Evolutionary conservation across 1,140 invertebrate genomes (phyloP).

Genomic region (Heliothis subflexa): DNA sequence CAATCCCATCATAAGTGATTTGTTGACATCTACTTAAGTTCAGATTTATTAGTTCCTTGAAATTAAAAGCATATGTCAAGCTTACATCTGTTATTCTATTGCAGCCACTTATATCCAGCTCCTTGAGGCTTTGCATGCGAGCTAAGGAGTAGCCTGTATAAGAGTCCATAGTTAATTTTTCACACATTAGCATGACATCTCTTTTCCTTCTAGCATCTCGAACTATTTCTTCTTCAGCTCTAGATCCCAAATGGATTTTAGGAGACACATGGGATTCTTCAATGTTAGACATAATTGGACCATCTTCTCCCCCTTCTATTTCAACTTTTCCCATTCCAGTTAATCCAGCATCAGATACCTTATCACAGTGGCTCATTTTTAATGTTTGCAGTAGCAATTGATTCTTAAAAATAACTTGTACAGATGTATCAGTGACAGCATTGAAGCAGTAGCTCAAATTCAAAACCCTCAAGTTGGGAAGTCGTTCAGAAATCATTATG

Average conservation of each 20-base stretch:
- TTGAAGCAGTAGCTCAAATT: slow-evolving; percentile 90
- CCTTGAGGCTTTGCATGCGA: slow-evolving; percentile 86
- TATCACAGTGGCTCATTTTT: slow-evolving; percentile 88
- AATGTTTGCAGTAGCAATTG: slow-evolving; percentile 87
- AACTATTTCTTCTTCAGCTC: slow-evolving; percentile 89
- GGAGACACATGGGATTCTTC: slow-evolving; percentile 63
- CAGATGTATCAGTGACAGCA: slow-evolving; percentile 89
- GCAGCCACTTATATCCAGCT: slow-evolving; percentile 89
- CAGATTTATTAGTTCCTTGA: slow-evolving; percentile 87
- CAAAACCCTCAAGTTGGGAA: slow-evolving; percentile 87
- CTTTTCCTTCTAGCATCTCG: slow-evolving; percentile 88
- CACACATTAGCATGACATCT: slow-evolving; percentile 88
- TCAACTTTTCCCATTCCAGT: slow-evolving; percentile 87
- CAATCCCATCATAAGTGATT: slow-evolving; percentile 89
- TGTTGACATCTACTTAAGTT: slow-evolving; percentile 90
- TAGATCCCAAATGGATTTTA: slow-evolving; percentile 88
- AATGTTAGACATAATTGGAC: slow-evolving; percentile 69
- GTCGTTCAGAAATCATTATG: slow-evolving; percentile 85
- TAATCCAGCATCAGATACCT: slow-evolving; percentile 90
- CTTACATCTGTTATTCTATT: slow-evolving; percentile 91
- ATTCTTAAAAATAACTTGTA: slow-evolving; percentile 89
- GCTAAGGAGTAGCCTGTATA: slow-evolving; percentile 87
- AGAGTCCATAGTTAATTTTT: slow-evolving; percentile 82
- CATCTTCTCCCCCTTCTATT: slow-evolving; percentile 67
- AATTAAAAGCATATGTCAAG: slow-evolving; percentile 89